phyloP scores from a whole-genome alignment of 2,113 vertebrate species.

The Callospermophilus lateralis region DNA sequence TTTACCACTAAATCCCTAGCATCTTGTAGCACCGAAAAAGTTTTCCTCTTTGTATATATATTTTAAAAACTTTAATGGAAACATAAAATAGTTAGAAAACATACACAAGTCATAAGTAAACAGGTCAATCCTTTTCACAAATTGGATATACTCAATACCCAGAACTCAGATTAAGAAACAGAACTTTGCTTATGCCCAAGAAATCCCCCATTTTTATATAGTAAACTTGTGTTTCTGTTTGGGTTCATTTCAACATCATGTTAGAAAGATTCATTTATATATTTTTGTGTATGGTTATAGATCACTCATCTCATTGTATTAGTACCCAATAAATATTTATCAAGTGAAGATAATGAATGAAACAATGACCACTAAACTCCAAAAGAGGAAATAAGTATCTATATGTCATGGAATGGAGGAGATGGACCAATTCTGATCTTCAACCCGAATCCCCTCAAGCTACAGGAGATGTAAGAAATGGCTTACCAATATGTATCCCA shows the following conservation, averaged over 20 bases:
- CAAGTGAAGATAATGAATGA: constrained; percentile 46
- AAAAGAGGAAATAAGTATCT: background rate
- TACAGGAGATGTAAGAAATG: background rate
- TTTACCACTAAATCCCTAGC: background rate
- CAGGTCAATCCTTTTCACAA: background rate
- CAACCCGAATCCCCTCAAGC: background rate
- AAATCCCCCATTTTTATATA: background rate
- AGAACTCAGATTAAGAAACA: constrained; percentile 8
- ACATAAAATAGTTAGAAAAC: background rate
- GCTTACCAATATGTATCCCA: background rate
- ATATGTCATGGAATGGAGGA: background rate
- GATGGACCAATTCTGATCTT: background rate
- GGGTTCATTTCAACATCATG: background rate
- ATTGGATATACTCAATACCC: background rate
- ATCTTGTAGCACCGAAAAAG: background rate
- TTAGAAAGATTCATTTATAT: constrained; percentile 20
- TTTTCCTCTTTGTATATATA: background rate
- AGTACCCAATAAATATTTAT: background rate
- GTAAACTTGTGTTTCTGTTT: background rate
- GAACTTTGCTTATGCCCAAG: background rate
- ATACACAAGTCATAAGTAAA: background rate
- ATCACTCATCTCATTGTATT: background rate
- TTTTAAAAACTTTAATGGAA: background rate
- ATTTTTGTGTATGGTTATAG: background rate
- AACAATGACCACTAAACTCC: background rate